phyloP scores from a whole-genome alignment of 2,113 vertebrate species.

The Trachemys scripta region DNA sequence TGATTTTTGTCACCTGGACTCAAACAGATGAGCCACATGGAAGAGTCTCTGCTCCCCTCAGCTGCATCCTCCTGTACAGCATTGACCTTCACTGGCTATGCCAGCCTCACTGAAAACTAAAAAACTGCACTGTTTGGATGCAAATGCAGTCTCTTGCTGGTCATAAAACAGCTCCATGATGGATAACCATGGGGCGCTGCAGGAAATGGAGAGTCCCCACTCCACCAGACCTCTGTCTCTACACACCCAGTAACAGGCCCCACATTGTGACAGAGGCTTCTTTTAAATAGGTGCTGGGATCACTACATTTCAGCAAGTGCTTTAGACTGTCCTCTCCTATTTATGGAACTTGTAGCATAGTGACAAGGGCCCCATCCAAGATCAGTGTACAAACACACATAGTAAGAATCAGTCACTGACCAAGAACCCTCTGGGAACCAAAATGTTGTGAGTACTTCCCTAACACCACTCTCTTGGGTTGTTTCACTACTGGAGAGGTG shows the following conservation, averaged over 20 bases:
- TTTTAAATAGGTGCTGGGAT: too few species aligned
- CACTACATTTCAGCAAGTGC: not conserved
- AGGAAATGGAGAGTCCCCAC: too few species aligned
- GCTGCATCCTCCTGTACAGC: not conserved
- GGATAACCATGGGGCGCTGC: too few species aligned
- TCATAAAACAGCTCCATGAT: not conserved
- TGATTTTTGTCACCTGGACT: not conserved
- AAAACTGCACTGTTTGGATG: not conserved
- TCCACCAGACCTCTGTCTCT: too few species aligned
- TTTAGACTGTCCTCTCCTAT: not conserved
- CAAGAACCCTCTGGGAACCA: not conserved
- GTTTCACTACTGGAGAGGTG: not conserved
- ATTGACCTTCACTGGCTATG: not conserved
- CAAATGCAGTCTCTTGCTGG: not conserved
- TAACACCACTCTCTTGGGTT: not conserved
- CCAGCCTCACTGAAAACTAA: fast-evolving
- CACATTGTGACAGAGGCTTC: not conserved
- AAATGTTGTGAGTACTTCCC: not conserved
- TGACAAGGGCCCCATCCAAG: not conserved
- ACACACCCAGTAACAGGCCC: too few species aligned
- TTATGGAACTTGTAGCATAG: not conserved
- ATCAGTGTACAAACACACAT: not conserved
- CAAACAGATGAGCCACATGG: not conserved
- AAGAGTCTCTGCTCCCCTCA: not conserved
- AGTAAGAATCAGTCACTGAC: not conserved